Percentiles rank a stretch among this genome's conserved stretches.
Conservation (phyloP, 1,140 invertebrate genomes). For the Coboldia fuscipes region DNA sequence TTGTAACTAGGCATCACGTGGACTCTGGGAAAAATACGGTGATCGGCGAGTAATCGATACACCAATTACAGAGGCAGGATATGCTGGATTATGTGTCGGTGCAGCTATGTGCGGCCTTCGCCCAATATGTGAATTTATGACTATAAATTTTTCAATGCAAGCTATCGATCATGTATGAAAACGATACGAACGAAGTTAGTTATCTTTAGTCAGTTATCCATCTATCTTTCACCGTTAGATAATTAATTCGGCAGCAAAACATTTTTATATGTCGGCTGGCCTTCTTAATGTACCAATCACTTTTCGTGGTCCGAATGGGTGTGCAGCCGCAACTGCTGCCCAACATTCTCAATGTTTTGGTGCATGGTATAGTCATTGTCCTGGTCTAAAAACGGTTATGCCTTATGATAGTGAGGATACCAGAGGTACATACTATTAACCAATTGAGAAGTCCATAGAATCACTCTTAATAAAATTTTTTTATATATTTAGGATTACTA, state of each 20-base stretch:
- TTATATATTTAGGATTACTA: too few species aligned
- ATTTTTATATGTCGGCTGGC: slow-evolving; percentile 55
- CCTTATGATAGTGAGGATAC: slow-evolving; percentile 45
- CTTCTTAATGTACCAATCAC: slow-evolving; percentile 42
- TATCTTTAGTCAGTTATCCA: too few species aligned
- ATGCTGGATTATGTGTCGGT: slow-evolving; percentile 89
- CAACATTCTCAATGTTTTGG: slow-evolving; percentile 59
- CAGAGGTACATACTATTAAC: too few species aligned
- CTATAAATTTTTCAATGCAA: slow-evolving; percentile 99
- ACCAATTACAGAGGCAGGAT: slow-evolving; percentile 96
- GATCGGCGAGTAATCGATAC: slow-evolving; percentile 95
- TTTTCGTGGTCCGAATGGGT: slow-evolving; percentile 54
- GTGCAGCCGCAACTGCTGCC: slow-evolving; percentile 43
- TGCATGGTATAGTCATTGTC: slow-evolving; percentile 45
- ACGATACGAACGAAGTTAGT: too few species aligned
- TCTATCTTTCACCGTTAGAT: too few species aligned
- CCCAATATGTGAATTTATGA: slow-evolving; percentile 99
- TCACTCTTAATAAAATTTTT: too few species aligned
- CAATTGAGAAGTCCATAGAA: too few species aligned
- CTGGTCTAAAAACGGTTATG: slow-evolving; percentile 52
- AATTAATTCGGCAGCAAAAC: too few species aligned
- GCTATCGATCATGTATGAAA: slow-evolving; percentile 96
- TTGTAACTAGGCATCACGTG: slow-evolving; percentile 42
- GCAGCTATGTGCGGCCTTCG: slow-evolving; percentile 90
- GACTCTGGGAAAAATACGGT: slow-evolving; percentile 97